Evolutionary conservation across 2,797 vertebrate genomes (phyloP).

Genomic region (Xiphophorus birchmanni): DNA sequence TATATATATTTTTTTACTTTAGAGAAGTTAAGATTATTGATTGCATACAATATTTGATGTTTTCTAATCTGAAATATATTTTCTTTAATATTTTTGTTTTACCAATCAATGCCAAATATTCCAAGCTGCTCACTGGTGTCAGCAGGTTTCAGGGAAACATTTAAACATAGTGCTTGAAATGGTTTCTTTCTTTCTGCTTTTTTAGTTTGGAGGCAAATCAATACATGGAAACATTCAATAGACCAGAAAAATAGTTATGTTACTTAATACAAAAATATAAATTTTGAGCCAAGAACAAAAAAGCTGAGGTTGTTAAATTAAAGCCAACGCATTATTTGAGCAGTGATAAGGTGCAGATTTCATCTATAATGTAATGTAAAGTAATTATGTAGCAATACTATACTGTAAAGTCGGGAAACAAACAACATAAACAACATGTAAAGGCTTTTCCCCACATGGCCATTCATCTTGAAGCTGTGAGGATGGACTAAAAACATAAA

Average conservation of each 20-base stretch:
- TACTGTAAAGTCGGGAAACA: not conserved
- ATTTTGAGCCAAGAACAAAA: not conserved
- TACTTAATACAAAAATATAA: not conserved
- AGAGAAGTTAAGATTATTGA: not conserved
- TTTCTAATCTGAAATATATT: not conserved
- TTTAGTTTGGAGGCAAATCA: not conserved
- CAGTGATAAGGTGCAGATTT: not conserved
- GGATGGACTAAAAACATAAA: conserved; percentile 1
- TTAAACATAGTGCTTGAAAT: not conserved
- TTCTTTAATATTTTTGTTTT: not conserved
- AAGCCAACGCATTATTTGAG: not conserved
- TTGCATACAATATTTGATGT: not conserved
- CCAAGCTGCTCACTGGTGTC: not conserved
- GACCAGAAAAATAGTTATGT: not conserved
- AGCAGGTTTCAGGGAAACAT: not conserved
- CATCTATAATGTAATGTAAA: not conserved
- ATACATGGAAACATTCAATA: not conserved
- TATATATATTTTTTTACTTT: not conserved
- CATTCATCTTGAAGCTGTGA: conserved; percentile 9
- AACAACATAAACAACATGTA: conserved; percentile 8
- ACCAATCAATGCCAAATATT: not conserved
- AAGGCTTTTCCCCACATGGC: not conserved
- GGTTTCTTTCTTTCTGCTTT: not conserved
- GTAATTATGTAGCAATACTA: not conserved
- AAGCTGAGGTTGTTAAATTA: not conserved